Evolutionary conservation across 2,888 invertebrate genomes (phyloP), one percentile per base, ranked within the genome.

Genomic region (Venustoraphidia nigricollis): DNA sequence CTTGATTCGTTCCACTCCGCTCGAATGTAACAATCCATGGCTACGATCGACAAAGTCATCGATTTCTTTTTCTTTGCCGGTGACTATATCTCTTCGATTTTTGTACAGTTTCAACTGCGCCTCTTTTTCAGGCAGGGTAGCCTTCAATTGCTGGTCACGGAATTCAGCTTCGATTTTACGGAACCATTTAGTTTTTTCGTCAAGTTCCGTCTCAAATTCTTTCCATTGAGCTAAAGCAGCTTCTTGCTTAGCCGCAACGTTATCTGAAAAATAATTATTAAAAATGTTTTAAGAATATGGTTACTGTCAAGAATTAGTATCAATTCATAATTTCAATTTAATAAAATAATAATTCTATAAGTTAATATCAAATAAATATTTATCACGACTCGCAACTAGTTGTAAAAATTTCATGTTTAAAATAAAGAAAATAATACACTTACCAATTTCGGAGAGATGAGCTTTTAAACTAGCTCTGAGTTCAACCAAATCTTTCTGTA

Each of bases 41-140:
- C 90, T 87, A 58, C 81, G 82, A 64, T 95, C 94, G 17, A 90
- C 80, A 60, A 94, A 93, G 10, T 79, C 75, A 63, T 94, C 94
- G 40, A 95, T 80, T 61, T 83, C 83, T 57, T 81, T 79, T 65
- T 95, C 94, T 58, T 88, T 85, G 10, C 76, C 76, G 45, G 82
- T 69, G 44, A 95, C 83, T 45, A 78, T 74, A 52, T 88, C 84
- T 14, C 88, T 77, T 57, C 84, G 76, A 45, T 81, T 78, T 56
- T 82, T 79, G 56, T 84, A 84, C 46, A 73, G 72, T 53, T 79
- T 75, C 10, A 91, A 67, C 57, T 87, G 83, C 34, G 73, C 70
- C 58, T 82, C 78, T 65, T 95, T 96, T 57, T 92, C 91, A 44
- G 79, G 72, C 14, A 91, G 65, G 1, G 83, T 82, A 1, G 86